phyloP scores from a whole-genome alignment of 2,888 invertebrate genomes.

The Nesidiocoris tenuis region DNA sequence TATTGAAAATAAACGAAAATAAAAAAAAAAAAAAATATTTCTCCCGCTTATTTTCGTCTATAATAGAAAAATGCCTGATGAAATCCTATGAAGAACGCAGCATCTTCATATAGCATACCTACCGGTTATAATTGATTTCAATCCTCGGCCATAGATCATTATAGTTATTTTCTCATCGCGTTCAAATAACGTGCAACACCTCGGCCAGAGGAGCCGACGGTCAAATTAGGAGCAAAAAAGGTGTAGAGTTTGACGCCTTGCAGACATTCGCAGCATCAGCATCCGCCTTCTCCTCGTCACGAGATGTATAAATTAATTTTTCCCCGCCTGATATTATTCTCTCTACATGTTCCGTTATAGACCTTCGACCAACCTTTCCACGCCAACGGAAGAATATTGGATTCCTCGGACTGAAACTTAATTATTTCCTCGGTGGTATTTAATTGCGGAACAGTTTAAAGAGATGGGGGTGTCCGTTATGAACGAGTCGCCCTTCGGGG shows the following conservation, averaged over 20 bases:
- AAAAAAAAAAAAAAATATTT: no score
- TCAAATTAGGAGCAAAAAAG: constrained; percentile 28
- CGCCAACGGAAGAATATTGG: constrained; percentile 25
- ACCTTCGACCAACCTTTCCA: not conserved
- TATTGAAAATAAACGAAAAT: no score
- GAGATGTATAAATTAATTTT: constrained; percentile 38
- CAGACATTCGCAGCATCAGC: constrained; percentile 19
- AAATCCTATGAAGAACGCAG: not conserved
- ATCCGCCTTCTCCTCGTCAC: constrained; percentile 17
- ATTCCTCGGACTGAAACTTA: constrained; percentile 30
- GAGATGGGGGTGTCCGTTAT: constrained; percentile 14
- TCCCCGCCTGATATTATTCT: not conserved
- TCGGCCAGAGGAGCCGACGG: not conserved
- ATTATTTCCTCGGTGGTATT: constrained; percentile 24
- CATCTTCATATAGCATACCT: no score
- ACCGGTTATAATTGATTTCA: constrained; percentile 25
- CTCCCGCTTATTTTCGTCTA: no score
- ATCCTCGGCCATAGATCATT: constrained; percentile 15
- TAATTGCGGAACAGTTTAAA: constrained; percentile 33
- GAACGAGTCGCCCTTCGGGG: constrained; percentile 21
- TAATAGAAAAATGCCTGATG: no score
- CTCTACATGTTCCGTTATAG: not conserved
- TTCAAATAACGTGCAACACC: constrained; percentile 18
- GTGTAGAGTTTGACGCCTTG: constrained; percentile 35
- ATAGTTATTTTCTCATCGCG: constrained; percentile 28